These are phyloP conservation scores for Aurelia coerulea DNA, from an alignment of 30 jellyfish, hydroid and myxozoan species.

Conservation along the genomic window DNA sequence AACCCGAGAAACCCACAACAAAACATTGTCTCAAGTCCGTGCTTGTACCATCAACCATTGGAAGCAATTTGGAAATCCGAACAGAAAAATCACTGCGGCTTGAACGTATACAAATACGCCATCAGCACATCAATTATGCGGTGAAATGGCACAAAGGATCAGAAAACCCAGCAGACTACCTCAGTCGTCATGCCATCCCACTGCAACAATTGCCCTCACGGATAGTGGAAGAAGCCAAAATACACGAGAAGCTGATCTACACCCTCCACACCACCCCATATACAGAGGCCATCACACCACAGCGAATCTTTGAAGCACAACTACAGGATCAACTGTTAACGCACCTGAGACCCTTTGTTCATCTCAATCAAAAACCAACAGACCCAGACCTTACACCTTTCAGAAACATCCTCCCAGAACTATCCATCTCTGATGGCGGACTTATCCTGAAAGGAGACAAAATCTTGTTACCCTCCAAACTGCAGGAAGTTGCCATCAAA, in stretches of 20 bases:
- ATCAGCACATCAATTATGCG: too few relatives aligned
- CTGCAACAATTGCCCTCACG: background rate
- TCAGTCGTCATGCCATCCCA: constrained; percentile 46
- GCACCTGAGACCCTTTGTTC: background rate
- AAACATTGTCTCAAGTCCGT: too few relatives aligned
- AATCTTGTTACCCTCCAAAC: too few relatives aligned
- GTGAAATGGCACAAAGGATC: background rate
- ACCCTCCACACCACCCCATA: constrained; percentile 33
- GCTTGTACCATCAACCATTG: background rate
- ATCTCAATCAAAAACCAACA: too few relatives aligned
- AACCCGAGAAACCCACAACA: too few relatives aligned
- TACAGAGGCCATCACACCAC: constrained; percentile 29
- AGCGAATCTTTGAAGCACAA: constrained; percentile 27
- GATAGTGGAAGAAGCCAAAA: background rate
- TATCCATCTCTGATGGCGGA: too few relatives aligned
- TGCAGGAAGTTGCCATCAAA: too few relatives aligned
- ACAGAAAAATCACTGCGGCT: background rate
- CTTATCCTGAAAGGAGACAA: too few relatives aligned
- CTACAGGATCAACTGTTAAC: background rate
- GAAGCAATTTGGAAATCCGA: background rate
- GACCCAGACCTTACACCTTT: too few relatives aligned
- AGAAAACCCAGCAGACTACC: constrained; percentile 62
- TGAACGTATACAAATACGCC: too few relatives aligned
- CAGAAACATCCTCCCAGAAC: too few relatives aligned
- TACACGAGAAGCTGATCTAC: constrained; percentile 13